phyloP scores from a whole-genome alignment of 1,140 invertebrate genomes.

The Hylyphantes graminicola region DNA sequence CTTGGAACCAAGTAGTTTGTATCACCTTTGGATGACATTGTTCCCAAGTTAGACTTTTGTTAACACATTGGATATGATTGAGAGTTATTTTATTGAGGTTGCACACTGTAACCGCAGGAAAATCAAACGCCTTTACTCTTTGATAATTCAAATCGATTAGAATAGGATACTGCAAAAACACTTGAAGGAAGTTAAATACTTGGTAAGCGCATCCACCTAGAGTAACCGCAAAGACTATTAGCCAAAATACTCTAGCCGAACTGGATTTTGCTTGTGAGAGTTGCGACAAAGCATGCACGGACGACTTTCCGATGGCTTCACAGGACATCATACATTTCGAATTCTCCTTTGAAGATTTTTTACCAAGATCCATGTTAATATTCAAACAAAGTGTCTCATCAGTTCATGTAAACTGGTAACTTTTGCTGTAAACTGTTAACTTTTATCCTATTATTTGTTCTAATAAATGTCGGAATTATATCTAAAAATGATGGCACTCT shows the following conservation, averaged over 20 bases:
- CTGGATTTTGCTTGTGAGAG: background rate
- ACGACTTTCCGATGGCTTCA: too few species aligned
- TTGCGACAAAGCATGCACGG: background rate
- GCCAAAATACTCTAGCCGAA: background rate
- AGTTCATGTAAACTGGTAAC: too few species aligned
- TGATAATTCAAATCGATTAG: background rate
- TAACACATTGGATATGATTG: background rate
- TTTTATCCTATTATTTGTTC: too few species aligned
- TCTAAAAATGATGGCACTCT: too few species aligned
- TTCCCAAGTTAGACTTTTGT: background rate
- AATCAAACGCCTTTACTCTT: background rate
- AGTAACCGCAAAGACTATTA: background rate
- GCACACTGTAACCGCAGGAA: conserved; percentile 21
- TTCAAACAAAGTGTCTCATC: too few species aligned
- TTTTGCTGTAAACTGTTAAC: too few species aligned
- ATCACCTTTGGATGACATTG: background rate
- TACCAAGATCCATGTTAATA: too few species aligned
- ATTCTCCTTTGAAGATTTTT: too few species aligned
- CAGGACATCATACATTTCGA: too few species aligned
- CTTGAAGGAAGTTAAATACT: background rate
- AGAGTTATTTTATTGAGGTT: conserved; percentile 9
- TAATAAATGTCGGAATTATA: too few species aligned
- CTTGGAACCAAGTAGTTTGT: fast-evolving
- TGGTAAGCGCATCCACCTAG: background rate
- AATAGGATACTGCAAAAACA: conserved; percentile 4